Percentiles rank a stretch among this genome's conserved stretches.
Evolutionary conservation across 2,888 invertebrate genomes (phyloP).

Genomic region (Entomobrya proxima): DNA sequence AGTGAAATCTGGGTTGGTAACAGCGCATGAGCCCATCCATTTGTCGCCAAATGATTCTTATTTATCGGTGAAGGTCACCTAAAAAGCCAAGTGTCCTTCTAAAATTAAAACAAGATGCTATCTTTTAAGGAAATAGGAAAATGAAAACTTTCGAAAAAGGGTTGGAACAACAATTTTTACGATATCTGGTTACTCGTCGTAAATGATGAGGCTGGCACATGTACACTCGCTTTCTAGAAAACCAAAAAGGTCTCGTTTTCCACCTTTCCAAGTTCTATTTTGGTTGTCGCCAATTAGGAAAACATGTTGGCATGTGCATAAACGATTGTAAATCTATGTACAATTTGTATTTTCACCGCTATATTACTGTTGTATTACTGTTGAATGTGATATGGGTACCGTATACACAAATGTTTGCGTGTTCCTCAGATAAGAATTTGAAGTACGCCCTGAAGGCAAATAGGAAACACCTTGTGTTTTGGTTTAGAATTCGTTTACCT

Average conservation of each 20-base stretch:
- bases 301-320: neutral
- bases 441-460: conserved; percentile 50
- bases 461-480: conserved; percentile 64
- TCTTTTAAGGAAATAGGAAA: neutral
- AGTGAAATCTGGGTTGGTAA: neutral
- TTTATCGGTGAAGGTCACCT: neutral
- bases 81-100: neutral
- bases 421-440: neutral
- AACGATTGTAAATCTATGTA: neutral
- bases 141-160: neutral
- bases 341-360: neutral
- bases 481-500: conserved; percentile 18
- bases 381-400: neutral
- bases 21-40: neutral
- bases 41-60: neutral
- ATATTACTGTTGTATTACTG: too few relatives aligned
- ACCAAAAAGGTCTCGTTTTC: neutral
- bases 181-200: neutral
- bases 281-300: neutral
- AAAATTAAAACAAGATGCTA: neutral
- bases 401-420: neutral
- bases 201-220: neutral
- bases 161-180: neutral
- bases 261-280: conserved; percentile 6
- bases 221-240: too few relatives aligned